phyloP scores from a whole-genome alignment of 2,888 invertebrate species.

The Poecilus cupreus region DNA sequence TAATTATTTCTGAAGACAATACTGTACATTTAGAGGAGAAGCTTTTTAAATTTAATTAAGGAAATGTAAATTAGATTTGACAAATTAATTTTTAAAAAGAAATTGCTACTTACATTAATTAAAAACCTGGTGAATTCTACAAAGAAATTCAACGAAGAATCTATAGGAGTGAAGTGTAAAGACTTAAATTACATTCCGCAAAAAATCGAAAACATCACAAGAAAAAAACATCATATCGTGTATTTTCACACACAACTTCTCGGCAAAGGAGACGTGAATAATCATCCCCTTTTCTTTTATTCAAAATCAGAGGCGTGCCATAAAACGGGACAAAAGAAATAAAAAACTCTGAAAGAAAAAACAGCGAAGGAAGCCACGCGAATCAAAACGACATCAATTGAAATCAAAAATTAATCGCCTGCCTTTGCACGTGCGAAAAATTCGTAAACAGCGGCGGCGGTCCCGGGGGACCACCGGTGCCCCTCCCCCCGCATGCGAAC shows the following conservation, averaged over 20 bases:
- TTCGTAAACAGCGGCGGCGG: conserved; percentile 9
- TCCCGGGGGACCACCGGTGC: background rate
- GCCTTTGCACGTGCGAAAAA: conserved; percentile 13
- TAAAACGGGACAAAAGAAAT: conserved; percentile 22
- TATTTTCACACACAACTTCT: conserved; percentile 32
- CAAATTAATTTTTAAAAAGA: background rate
- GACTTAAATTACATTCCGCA: conserved; percentile 13
- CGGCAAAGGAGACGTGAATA: background rate
- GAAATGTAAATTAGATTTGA: background rate
- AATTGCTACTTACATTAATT: conserved; percentile 10
- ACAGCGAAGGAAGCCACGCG: conserved; percentile 18
- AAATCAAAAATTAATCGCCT: conserved; percentile 53
- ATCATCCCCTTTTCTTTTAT: conserved; percentile 38
- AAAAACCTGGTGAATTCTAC: background rate
- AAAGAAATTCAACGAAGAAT: background rate
- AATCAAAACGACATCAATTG: conserved; percentile 56
- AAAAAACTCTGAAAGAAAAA: conserved; percentile 30
- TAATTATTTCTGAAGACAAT: background rate
- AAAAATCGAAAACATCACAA: background rate
- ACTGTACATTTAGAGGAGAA: background rate
- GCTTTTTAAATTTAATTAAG: background rate
- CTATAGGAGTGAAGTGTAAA: background rate
- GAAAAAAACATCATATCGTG: conserved; percentile 11
- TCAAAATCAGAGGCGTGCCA: conserved; percentile 27
- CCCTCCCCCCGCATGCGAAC: background rate